Evolutionary conservation across 2,888 invertebrate species (phyloP), one percentile per base, ranked within the genome.

Genomic region (Thelaira solivaga): DNA sequence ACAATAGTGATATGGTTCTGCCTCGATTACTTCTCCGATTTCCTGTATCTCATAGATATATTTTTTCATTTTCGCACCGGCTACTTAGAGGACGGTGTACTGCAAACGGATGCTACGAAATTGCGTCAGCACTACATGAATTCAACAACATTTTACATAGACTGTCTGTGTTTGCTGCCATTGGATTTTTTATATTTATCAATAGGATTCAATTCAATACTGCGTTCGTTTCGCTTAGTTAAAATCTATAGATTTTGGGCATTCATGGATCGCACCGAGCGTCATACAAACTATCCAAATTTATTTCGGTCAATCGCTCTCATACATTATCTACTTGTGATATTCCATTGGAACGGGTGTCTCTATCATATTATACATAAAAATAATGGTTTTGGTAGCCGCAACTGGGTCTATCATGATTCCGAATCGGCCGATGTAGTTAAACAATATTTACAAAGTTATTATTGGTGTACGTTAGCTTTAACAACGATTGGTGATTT

Each of bases 301-400:
- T 92, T 98, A 86, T 97, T 97, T 91, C 93, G 95, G 88, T 96
- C 96, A 85, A 94, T 95, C 85, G 95, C 96, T 90, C 92, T 96
- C 89, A 95, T 96, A 90, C 97, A 98, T 92, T 97, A 97, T 92
- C 93, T 98, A 88, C 92, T 98, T 91, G 97, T 97, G 91, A 96
- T 98, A 90, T 98, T 98, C 91, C 99, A 99, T 92, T 99, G 98
- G 98, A 99, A 99, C 90, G 98, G 98, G 88, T 99, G 98, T 91
- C 92, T 99, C 90, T 98, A 97, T 91, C 96, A 97, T 92, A 95
- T 98, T 89, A 96, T 97, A 89, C 94, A 96, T 92, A 96, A 96
- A 91, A 96, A 96, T 91, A 95, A 96, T 91, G 96, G 96, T 84
- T 97, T 97, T 90, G 96, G 96, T 86, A 95, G 95, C 90, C 94